phyloP scores from a whole-genome alignment of 1,140 invertebrate species.

The Caenorhabditis briggsae region DNA sequence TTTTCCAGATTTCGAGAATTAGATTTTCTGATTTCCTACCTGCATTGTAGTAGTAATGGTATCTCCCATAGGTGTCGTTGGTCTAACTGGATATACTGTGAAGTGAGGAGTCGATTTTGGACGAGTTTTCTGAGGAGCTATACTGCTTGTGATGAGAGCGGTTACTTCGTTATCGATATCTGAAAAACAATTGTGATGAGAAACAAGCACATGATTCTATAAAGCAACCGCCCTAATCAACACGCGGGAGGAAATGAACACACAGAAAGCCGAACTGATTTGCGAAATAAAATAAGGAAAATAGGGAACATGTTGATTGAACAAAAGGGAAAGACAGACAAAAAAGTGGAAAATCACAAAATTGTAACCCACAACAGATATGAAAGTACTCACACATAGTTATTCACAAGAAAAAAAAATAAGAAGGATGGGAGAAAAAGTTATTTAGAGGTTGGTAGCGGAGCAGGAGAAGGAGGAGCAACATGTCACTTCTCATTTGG shows the following conservation, averaged over 20 bases:
- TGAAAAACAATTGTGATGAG: neutral
- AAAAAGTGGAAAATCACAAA: neutral
- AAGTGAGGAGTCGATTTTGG: slow-evolving; percentile 54
- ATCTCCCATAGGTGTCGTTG: slow-evolving; percentile 70
- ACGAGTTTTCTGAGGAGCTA: slow-evolving; percentile 40
- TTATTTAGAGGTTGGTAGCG: neutral
- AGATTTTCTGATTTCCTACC: slow-evolving; percentile 31
- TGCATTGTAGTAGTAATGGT: slow-evolving; percentile 66
- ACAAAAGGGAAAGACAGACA: neutral
- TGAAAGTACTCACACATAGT: slow-evolving; percentile 17
- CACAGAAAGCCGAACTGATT: slow-evolving; percentile 33
- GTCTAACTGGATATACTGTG: slow-evolving; percentile 62
- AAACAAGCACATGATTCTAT: neutral
- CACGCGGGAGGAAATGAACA: slow-evolving; percentile 20
- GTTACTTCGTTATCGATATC: slow-evolving; percentile 30
- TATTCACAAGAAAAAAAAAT: slow-evolving; percentile 32
- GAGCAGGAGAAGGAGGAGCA: slow-evolving; percentile 16
- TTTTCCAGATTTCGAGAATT: no score
- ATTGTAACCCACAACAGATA: neutral
- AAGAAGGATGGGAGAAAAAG: slow-evolving; percentile 9
- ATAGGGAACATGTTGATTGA: neutral
- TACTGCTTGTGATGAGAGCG: slow-evolving; percentile 23
- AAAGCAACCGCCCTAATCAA: slow-evolving; percentile 30
- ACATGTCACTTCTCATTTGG: slow-evolving; percentile 45
- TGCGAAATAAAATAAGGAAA: slow-evolving; percentile 12